Evolutionary conservation across 2,797 vertebrate species (phyloP), one percentile per base, ranked within the genome.

Genomic region (Neolamprologus multifasciatus): DNA sequence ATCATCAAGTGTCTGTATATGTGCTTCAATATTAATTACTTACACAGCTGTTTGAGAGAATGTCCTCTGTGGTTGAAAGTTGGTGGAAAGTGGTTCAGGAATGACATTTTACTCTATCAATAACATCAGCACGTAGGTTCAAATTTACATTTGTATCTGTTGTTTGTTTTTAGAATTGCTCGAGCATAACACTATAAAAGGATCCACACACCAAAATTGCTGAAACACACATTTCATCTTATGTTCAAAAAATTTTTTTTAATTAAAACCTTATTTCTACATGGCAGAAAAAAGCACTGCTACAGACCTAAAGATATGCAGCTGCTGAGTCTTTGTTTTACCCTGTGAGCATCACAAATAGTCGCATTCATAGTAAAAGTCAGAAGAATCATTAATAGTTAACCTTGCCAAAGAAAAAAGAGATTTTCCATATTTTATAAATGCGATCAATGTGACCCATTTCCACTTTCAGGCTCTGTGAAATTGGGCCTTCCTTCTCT

Each of bases 11-110:
- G 93, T 93, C 90, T 89, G 85, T 81, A 91, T 79, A 79, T 90
- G 85, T 79, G 85, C 86, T 87, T 85, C 86, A 86, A 87, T 86
- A 93, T 94, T 94, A 93, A 95, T 92, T 89, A 81, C 92, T 89
- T 82, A 87, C 62, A 88, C 94, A 96, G 95, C 93, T 95, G 95
- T 88, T 85, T 31, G 55, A 43, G 79, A 85, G 67, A 29, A 88
- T 36, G 78, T 52, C 67, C 45, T 80, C 48, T 77, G 78, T 81
- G 78, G n/a, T n/a, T n/a, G n/a, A n/a, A n/a, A 54, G 84, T 57
- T 88, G 81, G 64, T 81, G 79, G 50, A 79, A 14, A 85, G 38
- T 59, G 8, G 9, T 26, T 83, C 54, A 74, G 64, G 50, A 50
- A 62, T 57, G 57, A 76, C 52, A 78, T 21, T 78, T 77, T 52